Conservation (phyloP, 1,140 invertebrate genomes). For the Drepana arcuata region DNA sequence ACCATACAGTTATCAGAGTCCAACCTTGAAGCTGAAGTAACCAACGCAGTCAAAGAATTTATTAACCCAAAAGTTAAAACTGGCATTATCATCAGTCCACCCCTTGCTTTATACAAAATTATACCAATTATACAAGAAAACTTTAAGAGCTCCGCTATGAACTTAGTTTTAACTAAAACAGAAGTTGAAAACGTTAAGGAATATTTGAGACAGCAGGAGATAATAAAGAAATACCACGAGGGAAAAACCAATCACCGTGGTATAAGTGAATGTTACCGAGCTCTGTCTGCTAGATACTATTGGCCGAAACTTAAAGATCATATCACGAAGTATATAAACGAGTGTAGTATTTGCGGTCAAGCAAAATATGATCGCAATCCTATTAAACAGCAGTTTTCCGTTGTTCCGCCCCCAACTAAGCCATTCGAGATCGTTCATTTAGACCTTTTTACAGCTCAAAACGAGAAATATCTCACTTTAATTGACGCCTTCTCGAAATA, state of each 20-base stretch:
- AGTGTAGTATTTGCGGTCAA: slow-evolving; percentile 10
- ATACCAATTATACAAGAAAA: slow-evolving; percentile 10
- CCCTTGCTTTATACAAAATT: slow-evolving; percentile 5
- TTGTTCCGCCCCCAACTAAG: slow-evolving; percentile 9
- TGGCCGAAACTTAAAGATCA: slow-evolving; percentile 17
- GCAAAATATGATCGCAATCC: slow-evolving; percentile 12
- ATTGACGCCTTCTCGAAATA: slow-evolving; percentile 14
- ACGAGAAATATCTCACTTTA: slow-evolving; percentile 8
- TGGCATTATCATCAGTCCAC: slow-evolving; percentile 6
- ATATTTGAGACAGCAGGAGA: slow-evolving; percentile 9
- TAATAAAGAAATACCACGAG: slow-evolving; percentile 14
- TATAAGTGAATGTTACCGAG: slow-evolving; percentile 9
- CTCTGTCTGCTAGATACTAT: slow-evolving; percentile 8
- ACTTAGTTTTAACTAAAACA: slow-evolving; percentile 4
- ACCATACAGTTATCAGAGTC: no score
- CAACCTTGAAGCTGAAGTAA: no score
- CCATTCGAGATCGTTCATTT: slow-evolving; percentile 16
- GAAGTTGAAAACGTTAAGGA: slow-evolving; percentile 12
- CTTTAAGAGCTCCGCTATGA: slow-evolving; percentile 12
- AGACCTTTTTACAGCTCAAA: slow-evolving; percentile 6
- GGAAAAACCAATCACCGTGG: slow-evolving; percentile 18
- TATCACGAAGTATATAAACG: slow-evolving; percentile 9
- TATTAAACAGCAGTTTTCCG: slow-evolving; percentile 5
- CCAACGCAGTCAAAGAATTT: no score
- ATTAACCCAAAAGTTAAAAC: slow-evolving; percentile 14